Evolutionary conservation across 2,113 vertebrate species (phyloP).

Genomic region (Tringa solitaria): DNA sequence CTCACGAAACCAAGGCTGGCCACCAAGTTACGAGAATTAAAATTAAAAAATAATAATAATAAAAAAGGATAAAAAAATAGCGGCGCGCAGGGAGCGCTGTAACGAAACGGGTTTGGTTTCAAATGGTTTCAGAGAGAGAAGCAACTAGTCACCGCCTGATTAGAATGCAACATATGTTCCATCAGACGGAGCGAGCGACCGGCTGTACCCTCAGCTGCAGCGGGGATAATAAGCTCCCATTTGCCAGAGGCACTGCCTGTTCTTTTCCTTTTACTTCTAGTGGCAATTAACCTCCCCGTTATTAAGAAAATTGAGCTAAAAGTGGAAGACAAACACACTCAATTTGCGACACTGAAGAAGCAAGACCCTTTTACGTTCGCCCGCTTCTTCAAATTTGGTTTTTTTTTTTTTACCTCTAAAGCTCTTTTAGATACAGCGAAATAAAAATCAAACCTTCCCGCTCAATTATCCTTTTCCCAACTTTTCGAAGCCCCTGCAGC

Average conservation of each 20-base stretch:
- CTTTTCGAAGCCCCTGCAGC: background rate
- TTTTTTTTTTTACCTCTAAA: background rate
- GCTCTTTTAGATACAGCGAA: background rate
- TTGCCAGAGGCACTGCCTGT: conserved; percentile 32
- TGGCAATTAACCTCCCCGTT: conserved; percentile 52
- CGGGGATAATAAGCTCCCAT: conserved; percentile 41
- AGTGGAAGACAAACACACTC: conserved; percentile 22
- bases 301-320: conserved; percentile 48
- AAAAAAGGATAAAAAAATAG: fast-evolving
- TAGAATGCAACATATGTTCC: conserved; percentile 44
- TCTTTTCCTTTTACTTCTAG: conserved; percentile 9
- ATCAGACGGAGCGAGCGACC: conserved; percentile 7
- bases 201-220: conserved; percentile 46
- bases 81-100: background rate
- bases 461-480: background rate
- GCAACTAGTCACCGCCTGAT: conserved; percentile 26
- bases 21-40: background rate
- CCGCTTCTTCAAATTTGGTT: background rate
- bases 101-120: background rate
- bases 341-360: background rate
- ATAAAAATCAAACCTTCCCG: background rate
- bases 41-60: no score
- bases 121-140: background rate
- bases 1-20: background rate
- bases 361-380: background rate